Evolutionary conservation across 2,888 invertebrate genomes (phyloP).

Genomic region (Byasa hedistus): DNA sequence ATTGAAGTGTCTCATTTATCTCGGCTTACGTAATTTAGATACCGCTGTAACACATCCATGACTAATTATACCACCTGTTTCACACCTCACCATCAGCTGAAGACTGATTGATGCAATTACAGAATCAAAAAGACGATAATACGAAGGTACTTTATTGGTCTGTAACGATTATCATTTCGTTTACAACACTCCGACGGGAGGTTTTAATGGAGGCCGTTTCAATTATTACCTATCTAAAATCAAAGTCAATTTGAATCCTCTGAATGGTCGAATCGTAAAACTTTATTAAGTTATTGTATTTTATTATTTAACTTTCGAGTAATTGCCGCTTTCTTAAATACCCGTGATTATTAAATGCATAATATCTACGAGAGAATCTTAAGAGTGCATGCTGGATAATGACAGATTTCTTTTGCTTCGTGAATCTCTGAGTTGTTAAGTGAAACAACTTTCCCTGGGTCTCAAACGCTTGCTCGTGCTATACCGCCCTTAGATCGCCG

Average conservation of each 20-base stretch:
- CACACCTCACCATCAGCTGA: constrained; percentile 38
- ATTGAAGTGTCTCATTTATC: constrained; percentile 27
- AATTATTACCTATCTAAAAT: constrained; percentile 14
- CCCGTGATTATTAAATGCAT: background rate
- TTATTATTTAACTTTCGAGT: constrained; percentile 22
- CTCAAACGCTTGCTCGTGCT: constrained; percentile 47
- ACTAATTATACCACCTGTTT: constrained; percentile 39
- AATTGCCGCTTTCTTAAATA: constrained; percentile 11
- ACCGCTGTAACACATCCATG: constrained; percentile 26
- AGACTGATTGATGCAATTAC: constrained; percentile 39
- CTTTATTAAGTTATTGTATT: constrained; percentile 4
- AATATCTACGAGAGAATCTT: constrained; percentile 10
- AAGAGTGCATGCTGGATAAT: background rate
- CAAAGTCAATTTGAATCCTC: constrained; percentile 17
- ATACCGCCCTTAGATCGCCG: constrained; percentile 61
- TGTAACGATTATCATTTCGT: constrained; percentile 19
- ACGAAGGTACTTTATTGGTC: constrained; percentile 26
- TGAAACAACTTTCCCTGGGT: constrained; percentile 38
- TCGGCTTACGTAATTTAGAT: constrained; percentile 30
- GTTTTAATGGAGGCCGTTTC: constrained; percentile 11
- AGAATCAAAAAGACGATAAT: constrained; percentile 23
- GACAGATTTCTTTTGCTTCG: constrained; percentile 15
- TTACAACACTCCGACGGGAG: constrained; percentile 10
- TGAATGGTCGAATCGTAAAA: constrained; percentile 22
- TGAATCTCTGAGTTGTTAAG: constrained; percentile 46